Base-by-base conservation (phyloP, 2,888 invertebrate genomes). In the Calameuta filiformis region DNA sequence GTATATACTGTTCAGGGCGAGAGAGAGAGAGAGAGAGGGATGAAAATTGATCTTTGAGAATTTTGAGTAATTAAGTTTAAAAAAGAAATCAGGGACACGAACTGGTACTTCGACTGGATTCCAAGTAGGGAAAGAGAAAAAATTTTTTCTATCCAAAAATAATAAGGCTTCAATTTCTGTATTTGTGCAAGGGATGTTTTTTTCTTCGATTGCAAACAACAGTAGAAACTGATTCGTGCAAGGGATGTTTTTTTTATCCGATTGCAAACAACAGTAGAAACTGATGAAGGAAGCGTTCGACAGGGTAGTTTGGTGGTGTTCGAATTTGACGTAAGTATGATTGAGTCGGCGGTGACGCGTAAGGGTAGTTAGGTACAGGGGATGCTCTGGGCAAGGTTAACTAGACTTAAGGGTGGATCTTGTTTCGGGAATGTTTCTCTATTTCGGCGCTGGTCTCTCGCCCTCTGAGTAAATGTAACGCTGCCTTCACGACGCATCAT, bases 281-380 rank as follows among this genome's bases (percentile, higher is more conserved):
- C 23, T 9, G 23, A 15, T 23, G 56, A 56, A 56, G 56, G 23
- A 56, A 15, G 56, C 15, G 15, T 56, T 3, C 9, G 56, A 23
- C 56, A 9, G 23, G 56, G 56, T 56, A 1, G 31, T 56, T 56
- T 23, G 40, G 23, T 15, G 2, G 23, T 33, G 71, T 69, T 56
- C 15, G 76, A 68, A 76, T 80, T 80, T 74, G 76, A 75, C 79
- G 75, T 75, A 80, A 81, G 80, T 80, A 81, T 81, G 80, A 81
- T 81, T 80, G 81, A 81, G 79, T 78, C 69, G 76, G 40, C 56
- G 76, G 68, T 73, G 73, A 69, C 37, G 73, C 23, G 75, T 73
- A 75, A 69, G 73, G 74, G 75, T 75, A 73, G 73, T 76, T 76
- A 80, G 76, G 56, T 56, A 56, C 6, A 0, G 56, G 56, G 56